Conservation (phyloP, 2,113 vertebrate genomes). For the Mirounga angustirostris region DNA sequence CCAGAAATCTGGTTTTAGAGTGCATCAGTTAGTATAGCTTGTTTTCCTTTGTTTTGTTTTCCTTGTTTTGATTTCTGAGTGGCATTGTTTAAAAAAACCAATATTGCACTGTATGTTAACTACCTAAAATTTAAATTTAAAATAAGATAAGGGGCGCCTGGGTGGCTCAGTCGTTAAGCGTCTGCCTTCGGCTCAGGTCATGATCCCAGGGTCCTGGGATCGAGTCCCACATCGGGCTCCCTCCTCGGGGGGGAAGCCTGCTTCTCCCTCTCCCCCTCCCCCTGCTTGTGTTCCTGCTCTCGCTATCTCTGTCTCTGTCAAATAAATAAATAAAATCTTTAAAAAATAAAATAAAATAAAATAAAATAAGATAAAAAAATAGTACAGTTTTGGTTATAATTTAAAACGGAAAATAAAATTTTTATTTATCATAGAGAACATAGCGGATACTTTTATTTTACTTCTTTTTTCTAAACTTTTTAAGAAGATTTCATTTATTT, state of each 20-base stretch:
- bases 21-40: neutral
- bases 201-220: too few species aligned
- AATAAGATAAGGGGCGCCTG: too few species aligned
- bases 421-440: neutral
- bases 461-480: neutral
- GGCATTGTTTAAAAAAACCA: neutral
- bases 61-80: neutral
- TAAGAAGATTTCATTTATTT: neutral
- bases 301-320: too few species aligned
- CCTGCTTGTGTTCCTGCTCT: too few species aligned
- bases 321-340: too few species aligned
- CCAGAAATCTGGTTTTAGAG: neutral
- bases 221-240: too few species aligned
- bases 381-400: neutral
- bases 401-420: slow-evolving; percentile 36
- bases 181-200: too few species aligned
- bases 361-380: neutral
- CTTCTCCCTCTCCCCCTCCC: too few species aligned
- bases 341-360: too few species aligned
- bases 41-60: neutral
- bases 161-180: too few species aligned
- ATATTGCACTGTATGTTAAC: neutral
- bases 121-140: neutral
- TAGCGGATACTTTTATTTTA: neutral
- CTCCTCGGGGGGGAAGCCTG: too few species aligned